A percentile compares a stretch with the other conserved stretches of the same genome.
These are phyloP conservation scores for Pyralis farinalis DNA, from an alignment of 2,888 invertebrate species.

Conservation along the genomic window DNA sequence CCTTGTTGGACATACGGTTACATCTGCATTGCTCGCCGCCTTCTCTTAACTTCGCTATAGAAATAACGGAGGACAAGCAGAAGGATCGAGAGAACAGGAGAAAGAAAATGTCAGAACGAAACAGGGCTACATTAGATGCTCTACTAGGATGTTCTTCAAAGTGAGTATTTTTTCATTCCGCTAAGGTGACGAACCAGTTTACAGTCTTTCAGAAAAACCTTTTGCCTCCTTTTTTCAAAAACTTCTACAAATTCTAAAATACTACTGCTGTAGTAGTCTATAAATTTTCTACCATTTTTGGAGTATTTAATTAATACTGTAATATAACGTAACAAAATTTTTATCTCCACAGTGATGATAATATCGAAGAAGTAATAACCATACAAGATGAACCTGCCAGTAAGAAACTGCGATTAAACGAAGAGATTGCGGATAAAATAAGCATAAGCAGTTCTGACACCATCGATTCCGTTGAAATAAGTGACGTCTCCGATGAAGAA, in stretches of 20 bases:
- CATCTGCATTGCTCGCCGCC: constrained; percentile 66
- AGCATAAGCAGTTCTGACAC: constrained; percentile 62
- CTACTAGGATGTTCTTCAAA: constrained; percentile 34
- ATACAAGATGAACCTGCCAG: constrained; percentile 47
- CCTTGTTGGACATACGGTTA: constrained; percentile 57
- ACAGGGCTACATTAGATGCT: constrained; percentile 49
- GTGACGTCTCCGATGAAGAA: constrained; percentile 41
- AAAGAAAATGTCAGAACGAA: constrained; percentile 49
- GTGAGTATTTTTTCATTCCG: too few relatives aligned
- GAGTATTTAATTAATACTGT: too few relatives aligned
- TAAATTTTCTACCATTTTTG: too few relatives aligned
- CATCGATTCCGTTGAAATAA: constrained; percentile 40
- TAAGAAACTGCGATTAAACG: constrained; percentile 44
- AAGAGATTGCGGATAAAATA: constrained; percentile 44
- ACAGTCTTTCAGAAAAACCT: too few relatives aligned
- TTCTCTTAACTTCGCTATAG: constrained; percentile 50
- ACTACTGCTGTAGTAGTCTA: too few relatives aligned
- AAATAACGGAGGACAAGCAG: constrained; percentile 24
- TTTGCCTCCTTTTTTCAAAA: too few relatives aligned
- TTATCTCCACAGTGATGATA: constrained; percentile 35
- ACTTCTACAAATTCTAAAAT: too few relatives aligned
- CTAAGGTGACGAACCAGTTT: too few relatives aligned
- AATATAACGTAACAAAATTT: too few relatives aligned
- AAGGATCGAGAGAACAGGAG: constrained; percentile 31
- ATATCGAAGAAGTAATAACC: constrained; percentile 35